phyloP scores from a whole-genome alignment of 2,113 vertebrate genomes.

The Speoplatyrhinus poulsoni region DNA sequence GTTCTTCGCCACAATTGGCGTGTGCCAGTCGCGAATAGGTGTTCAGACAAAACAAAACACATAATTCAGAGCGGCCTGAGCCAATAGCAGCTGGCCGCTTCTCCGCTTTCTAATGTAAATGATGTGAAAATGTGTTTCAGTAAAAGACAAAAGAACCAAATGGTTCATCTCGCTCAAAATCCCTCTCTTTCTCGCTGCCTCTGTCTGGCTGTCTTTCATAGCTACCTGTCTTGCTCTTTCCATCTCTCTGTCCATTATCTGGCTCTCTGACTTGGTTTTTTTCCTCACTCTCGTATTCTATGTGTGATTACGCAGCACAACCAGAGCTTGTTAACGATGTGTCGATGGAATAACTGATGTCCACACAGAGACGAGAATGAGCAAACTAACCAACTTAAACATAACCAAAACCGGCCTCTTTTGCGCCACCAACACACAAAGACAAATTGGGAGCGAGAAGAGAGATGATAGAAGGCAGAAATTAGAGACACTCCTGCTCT shows the following conservation, averaged over 20 bases:
- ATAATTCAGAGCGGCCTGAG: slow-evolving; percentile 40
- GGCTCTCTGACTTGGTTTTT: slow-evolving; percentile 10
- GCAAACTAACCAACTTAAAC: background rate
- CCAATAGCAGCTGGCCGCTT: slow-evolving; percentile 31
- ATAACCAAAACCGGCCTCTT: background rate
- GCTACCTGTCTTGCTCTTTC: background rate
- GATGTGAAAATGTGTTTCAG: slow-evolving; percentile 56
- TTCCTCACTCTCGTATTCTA: background rate
- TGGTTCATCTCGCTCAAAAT: slow-evolving; percentile 22
- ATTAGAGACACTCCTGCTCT: slow-evolving; percentile 52
- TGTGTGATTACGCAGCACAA: slow-evolving; percentile 23
- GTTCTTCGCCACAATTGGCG: slow-evolving; percentile 40
- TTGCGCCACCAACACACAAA: background rate
- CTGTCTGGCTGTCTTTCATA: background rate
- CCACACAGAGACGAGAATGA: background rate
- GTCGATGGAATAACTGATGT: too few relatives aligned
- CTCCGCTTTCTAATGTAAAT: slow-evolving; percentile 65
- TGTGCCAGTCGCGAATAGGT: slow-evolving; percentile 46
- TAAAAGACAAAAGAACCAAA: slow-evolving; percentile 38
- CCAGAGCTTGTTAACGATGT: slow-evolving; percentile 1
- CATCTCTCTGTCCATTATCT: slow-evolving; percentile 21
- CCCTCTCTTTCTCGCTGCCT: background rate
- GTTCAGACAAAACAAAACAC: slow-evolving; percentile 39
- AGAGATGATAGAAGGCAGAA: slow-evolving; percentile 12
- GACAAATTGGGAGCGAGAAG: background rate